These are phyloP conservation scores for Artibeus lituratus DNA, from an alignment of 2,797 vertebrate species.

Conservation along the genomic window DNA sequence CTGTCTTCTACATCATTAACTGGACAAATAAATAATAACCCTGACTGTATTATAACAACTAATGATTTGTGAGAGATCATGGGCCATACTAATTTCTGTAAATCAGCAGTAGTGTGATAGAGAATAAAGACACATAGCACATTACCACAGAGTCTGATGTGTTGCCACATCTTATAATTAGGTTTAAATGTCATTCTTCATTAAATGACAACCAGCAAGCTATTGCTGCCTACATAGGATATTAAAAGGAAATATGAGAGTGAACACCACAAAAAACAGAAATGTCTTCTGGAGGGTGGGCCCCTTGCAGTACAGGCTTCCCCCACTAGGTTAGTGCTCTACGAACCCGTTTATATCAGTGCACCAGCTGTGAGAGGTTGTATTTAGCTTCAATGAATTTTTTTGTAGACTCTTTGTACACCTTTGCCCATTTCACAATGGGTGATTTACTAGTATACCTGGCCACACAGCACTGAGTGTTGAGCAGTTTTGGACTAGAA, in stretches of 20 bases:
- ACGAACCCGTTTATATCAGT: not conserved
- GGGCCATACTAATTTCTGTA: not conserved
- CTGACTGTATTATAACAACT: not conserved
- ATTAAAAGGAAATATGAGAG: not conserved
- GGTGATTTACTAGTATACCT: not conserved
- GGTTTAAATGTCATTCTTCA: not conserved
- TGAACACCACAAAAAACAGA: not conserved
- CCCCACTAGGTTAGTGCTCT: not conserved
- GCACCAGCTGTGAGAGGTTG: not conserved
- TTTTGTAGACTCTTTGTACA: not conserved
- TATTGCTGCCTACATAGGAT: not conserved
- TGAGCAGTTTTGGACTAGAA: not conserved
- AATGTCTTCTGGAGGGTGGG: not conserved
- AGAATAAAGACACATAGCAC: not conserved
- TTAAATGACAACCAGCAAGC: not conserved
- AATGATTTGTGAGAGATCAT: not conserved
- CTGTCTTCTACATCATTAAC: conserved; percentile 12
- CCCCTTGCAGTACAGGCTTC: not conserved
- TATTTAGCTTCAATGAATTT: not conserved
- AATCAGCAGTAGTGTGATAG: not conserved
- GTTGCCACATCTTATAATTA: not conserved
- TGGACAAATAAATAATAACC: conserved; percentile 28
- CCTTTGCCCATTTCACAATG: not conserved
- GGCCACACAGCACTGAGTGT: not conserved
- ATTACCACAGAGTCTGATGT: not conserved